phyloP scores from a whole-genome alignment of 2,888 invertebrate species.

The Spatulosminthurus flaviceps region DNA sequence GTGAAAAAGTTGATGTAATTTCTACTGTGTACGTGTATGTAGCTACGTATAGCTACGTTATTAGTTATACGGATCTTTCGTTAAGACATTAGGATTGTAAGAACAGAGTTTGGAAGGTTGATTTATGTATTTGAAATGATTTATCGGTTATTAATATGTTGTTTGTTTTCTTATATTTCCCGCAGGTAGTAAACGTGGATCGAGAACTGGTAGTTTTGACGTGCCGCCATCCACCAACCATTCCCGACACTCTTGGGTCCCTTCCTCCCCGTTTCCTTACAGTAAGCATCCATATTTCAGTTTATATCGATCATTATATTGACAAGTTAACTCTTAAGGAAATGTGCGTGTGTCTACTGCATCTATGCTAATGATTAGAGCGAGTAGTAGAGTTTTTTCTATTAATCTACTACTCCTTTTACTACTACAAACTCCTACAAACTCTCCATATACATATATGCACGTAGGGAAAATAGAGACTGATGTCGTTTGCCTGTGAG shows the following conservation, averaged over 20 bases:
- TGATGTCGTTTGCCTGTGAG: no score
- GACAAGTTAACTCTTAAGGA: neutral
- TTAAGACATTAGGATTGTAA: no score
- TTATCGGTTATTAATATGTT: slow-evolving; percentile 3
- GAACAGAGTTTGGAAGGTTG: neutral
- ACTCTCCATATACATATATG: no score
- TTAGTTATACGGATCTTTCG: no score
- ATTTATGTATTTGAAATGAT: neutral
- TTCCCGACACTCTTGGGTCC: slow-evolving; percentile 63
- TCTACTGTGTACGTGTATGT: no score
- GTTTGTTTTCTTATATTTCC: slow-evolving; percentile 34
- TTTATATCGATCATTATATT: slow-evolving; percentile 22
- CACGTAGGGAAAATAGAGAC: no score
- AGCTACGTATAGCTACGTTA: no score
- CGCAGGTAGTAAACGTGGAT: slow-evolving; percentile 63
- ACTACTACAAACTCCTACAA: no score
- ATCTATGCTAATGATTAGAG: no score
- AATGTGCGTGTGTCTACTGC: neutral
- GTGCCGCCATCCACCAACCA: slow-evolving; percentile 62
- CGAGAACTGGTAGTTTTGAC: slow-evolving; percentile 62
- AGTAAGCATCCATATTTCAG: slow-evolving; percentile 55
- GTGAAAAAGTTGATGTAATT: no score
- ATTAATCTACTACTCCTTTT: no score
- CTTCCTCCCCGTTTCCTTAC: slow-evolving; percentile 62
- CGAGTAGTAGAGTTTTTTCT: no score